Percentiles rank a stretch among this genome's conserved stretches.
phyloP scores from a whole-genome alignment of 2,797 vertebrate genomes.

The Limnodromus scolopaceus region DNA sequence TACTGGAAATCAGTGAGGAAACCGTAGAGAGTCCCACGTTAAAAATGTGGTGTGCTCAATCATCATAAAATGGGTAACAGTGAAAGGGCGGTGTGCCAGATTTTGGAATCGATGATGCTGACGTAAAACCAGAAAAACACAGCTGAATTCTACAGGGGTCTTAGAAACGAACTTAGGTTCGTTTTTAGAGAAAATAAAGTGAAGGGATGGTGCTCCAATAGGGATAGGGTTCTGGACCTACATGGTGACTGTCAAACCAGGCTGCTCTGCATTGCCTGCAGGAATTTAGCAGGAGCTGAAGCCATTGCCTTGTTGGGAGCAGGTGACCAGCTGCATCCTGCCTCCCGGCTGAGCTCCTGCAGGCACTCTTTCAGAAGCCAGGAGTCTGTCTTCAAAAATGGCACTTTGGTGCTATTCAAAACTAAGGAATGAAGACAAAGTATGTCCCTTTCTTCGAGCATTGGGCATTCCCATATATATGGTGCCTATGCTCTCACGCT shows the following conservation, averaged over 20 bases:
- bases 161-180: no score
- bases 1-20: background rate
- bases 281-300: background rate
- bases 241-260: background rate
- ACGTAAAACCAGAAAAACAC: background rate
- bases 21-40: background rate
- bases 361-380: background rate
- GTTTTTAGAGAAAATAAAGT: background rate
- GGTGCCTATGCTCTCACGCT: background rate
- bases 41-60: background rate
- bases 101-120: background rate
- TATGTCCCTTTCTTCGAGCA: background rate
- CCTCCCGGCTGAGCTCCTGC: background rate
- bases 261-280: background rate
- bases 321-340: background rate
- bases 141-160: background rate
- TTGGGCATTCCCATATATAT: background rate
- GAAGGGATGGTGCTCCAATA: background rate
- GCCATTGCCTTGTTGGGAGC: background rate
- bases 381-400: background rate
- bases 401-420: background rate
- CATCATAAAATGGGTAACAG: background rate
- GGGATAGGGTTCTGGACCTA: background rate
- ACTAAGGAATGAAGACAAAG: background rate
- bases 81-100: background rate